A percentile compares a stretch with the other conserved stretches of the same genome.
These are phyloP conservation scores for Uropsilus gracilis DNA, from an alignment of 2,113 vertebrate genomes.

Conservation along the genomic window DNA sequence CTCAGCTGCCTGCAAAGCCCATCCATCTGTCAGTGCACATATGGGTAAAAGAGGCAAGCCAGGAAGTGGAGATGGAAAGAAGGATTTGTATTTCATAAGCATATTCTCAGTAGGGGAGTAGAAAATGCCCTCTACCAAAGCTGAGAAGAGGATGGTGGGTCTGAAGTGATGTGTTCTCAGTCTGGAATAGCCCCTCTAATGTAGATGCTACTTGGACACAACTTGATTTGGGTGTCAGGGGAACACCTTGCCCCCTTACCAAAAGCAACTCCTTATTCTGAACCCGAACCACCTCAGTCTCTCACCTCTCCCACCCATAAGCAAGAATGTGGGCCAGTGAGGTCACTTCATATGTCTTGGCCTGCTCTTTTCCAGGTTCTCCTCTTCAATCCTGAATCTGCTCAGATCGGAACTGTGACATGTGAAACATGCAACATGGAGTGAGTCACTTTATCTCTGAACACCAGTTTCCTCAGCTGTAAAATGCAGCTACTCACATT, in stretches of 20 bases:
- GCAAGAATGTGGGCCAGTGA: not conserved
- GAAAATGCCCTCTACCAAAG: constrained; percentile 58
- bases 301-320: not conserved
- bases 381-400: not conserved
- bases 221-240: not conserved
- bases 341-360: not conserved
- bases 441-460: not conserved
- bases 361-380: not conserved
- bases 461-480: not conserved
- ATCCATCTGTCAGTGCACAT: constrained; percentile 78
- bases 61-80: constrained; percentile 66
- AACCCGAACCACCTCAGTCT: not conserved
- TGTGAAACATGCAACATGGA: not conserved
- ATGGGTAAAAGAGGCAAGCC: constrained; percentile 77
- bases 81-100: constrained; percentile 68
- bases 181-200: constrained; percentile 57
- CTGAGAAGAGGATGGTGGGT: not conserved
- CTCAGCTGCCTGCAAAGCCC: constrained; percentile 66
- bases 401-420: not conserved
- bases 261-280: not conserved
- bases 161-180: not conserved
- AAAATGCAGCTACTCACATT: not conserved
- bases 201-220: not conserved
- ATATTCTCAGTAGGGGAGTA: constrained; percentile 45
- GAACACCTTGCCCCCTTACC: not conserved